These are phyloP conservation scores for Oligia fasciuncula DNA, from an alignment of 2,888 invertebrate genomes.

Conservation along the genomic window DNA sequence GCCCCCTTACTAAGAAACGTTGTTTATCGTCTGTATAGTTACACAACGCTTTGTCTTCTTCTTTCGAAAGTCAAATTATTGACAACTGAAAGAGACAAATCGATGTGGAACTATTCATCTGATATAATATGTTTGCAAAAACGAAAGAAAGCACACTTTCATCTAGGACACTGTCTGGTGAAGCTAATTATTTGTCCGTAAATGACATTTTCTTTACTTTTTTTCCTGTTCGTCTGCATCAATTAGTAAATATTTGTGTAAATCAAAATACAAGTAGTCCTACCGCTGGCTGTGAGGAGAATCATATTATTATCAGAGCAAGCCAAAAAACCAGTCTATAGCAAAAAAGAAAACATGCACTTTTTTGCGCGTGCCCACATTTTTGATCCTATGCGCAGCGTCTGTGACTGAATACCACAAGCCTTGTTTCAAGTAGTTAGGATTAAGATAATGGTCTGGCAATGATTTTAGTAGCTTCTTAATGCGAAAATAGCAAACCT, in stretches of 20 bases:
- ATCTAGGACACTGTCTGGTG: background rate
- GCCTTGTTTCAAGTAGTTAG: conserved; percentile 6
- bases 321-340: conserved; percentile 2
- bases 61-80: too few species aligned
- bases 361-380: conserved; percentile 7
- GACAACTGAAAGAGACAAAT: too few species aligned
- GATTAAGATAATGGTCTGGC: too few species aligned
- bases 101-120: too few species aligned
- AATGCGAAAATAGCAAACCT: background rate
- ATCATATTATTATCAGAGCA: background rate
- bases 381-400: background rate
- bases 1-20: too few species aligned
- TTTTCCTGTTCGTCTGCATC: background rate
- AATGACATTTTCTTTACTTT: background rate
- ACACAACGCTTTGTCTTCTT: too few species aligned
- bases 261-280: background rate
- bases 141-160: background rate
- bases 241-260: background rate
- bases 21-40: too few species aligned
- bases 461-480: background rate
- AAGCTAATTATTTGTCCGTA: background rate
- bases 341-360: conserved; percentile 13
- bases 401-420: conserved; percentile 8
- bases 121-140: too few species aligned
- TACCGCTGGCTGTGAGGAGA: background rate